These are phyloP conservation scores for Amblyjoppa proteus DNA, from an alignment of 2,888 invertebrate species.

Conservation along the genomic window DNA sequence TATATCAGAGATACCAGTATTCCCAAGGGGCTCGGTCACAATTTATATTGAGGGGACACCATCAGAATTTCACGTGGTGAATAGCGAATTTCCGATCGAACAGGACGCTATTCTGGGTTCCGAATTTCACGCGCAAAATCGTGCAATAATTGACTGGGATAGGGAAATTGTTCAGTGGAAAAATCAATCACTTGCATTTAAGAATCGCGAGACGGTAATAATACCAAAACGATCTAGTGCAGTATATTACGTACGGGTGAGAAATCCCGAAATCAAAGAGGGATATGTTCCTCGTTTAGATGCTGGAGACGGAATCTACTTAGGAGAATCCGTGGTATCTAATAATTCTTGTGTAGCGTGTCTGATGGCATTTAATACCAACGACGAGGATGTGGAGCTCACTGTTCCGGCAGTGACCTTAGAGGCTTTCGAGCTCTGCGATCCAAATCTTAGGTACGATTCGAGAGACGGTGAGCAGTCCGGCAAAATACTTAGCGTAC, in stretches of 20 bases:
- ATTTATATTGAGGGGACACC: constrained; percentile 16
- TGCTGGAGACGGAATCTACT: background rate
- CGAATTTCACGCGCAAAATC: constrained; percentile 13
- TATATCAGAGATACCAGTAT: constrained; percentile 3
- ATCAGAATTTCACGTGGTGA: background rate
- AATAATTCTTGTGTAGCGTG: constrained; percentile 5
- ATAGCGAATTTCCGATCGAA: background rate
- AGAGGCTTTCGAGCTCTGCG: background rate
- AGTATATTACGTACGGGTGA: background rate
- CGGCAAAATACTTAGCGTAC: no score
- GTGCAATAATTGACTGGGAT: constrained; percentile 1
- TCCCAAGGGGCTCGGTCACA: constrained; percentile 11
- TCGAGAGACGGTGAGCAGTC: no score
- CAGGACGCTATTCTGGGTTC: background rate
- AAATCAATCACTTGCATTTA: background rate
- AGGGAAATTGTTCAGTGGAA: background rate
- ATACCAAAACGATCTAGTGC: constrained; percentile 1
- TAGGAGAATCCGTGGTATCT: constrained; percentile 14
- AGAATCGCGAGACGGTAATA: background rate
- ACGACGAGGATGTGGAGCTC: constrained; percentile 1
- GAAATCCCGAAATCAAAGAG: constrained; percentile 7
- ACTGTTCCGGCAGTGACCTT: no score
- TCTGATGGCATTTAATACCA: constrained; percentile 12
- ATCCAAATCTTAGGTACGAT: background rate
- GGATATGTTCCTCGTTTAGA: constrained; percentile 23